A percentile compares a stretch with the other conserved stretches of the same genome.
Evolutionary conservation across 1,140 invertebrate species (phyloP).

Genomic region (Dinoponera quadriceps): DNA sequence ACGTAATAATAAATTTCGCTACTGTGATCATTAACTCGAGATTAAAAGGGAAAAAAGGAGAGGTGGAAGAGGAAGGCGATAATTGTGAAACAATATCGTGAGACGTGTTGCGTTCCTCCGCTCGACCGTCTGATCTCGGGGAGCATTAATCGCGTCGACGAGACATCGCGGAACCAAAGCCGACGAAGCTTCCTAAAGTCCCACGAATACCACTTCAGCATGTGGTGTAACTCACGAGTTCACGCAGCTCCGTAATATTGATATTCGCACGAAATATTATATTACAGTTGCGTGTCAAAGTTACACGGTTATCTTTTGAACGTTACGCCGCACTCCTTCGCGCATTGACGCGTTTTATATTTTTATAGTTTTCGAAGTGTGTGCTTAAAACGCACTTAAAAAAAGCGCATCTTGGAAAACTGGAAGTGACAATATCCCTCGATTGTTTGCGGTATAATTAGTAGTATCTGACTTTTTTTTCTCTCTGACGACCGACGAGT

Average conservation of each 20-base stretch:
- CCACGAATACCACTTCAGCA: slow-evolving; percentile 6
- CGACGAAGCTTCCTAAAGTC: not conserved
- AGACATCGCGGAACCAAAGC: not conserved
- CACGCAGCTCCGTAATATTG: slow-evolving; percentile 19
- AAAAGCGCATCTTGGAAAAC: too few relatives aligned
- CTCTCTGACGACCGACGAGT: too few relatives aligned
- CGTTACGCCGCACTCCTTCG: too few relatives aligned
- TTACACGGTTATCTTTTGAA: not conserved
- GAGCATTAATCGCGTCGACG: slow-evolving; percentile 1
- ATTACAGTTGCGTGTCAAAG: slow-evolving; percentile 14
- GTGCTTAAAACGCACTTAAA: too few relatives aligned
- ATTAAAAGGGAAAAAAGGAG: not conserved
- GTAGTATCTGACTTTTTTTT: too few relatives aligned
- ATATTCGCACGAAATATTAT: slow-evolving; percentile 37
- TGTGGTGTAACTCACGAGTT: not conserved
- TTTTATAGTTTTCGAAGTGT: too few relatives aligned
- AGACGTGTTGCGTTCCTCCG: not conserved
- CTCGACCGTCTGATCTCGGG: slow-evolving; percentile 3
- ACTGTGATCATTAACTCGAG: slow-evolving; percentile 10
- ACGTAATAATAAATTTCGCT: not conserved
- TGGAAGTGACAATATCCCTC: too few relatives aligned
- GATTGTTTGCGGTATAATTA: too few relatives aligned
- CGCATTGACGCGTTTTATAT: too few relatives aligned
- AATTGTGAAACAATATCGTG: slow-evolving; percentile 3
- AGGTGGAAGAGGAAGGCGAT: not conserved